phyloP scores from a whole-genome alignment of 2,113 vertebrate genomes.

The Oreotrochilus melanogaster region DNA sequence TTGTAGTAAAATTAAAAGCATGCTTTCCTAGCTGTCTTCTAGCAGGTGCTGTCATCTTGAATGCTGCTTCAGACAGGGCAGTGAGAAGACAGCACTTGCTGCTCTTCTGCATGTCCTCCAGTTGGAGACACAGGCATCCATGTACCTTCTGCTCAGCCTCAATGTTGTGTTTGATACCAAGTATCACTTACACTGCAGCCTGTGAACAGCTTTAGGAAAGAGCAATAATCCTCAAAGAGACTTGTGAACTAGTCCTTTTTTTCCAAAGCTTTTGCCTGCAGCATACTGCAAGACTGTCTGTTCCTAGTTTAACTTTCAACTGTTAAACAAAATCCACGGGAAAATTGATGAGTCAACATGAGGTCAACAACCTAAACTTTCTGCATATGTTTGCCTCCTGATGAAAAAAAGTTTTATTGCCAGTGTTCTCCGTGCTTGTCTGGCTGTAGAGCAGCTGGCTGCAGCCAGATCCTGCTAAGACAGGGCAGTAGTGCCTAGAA shows the following conservation, averaged over 20 bases:
- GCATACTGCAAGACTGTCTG: background rate
- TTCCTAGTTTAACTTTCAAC: background rate
- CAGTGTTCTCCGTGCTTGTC: background rate
- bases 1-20: background rate
- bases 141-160: background rate
- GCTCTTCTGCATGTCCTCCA: background rate
- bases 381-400: background rate
- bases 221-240: background rate
- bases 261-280: background rate
- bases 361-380: background rate
- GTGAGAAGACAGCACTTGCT: background rate
- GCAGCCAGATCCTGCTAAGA: background rate
- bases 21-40: background rate
- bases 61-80: background rate
- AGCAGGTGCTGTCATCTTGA: background rate
- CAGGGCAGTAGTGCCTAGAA: background rate
- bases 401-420: background rate
- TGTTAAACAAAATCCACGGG: background rate
- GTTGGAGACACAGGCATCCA: background rate
- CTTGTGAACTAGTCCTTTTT: background rate
- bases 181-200: background rate
- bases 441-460: background rate
- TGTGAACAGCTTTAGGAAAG: background rate
- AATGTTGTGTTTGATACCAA: background rate
- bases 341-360: background rate